Evolutionary conservation across 2,797 vertebrate genomes (phyloP).

Genomic region (Crenichthys baileyi): DNA sequence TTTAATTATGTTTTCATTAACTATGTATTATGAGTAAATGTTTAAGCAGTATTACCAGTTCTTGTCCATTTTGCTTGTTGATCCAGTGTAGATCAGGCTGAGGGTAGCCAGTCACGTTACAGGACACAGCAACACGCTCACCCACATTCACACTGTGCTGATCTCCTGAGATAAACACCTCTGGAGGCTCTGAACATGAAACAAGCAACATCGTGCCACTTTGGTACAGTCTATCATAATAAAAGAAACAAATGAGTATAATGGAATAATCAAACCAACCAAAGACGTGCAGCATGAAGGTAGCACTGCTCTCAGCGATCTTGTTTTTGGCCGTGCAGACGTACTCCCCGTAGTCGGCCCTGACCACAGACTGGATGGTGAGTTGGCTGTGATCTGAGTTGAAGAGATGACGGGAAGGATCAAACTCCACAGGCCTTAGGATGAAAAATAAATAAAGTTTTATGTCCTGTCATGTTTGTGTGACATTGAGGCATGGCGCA

Average conservation of each 20-base stretch:
- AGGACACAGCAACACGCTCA: slow-evolving; percentile 65
- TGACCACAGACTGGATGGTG: slow-evolving; percentile 69
- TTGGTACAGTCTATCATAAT: too few species aligned
- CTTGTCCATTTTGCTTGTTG: slow-evolving; percentile 70
- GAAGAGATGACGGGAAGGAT: slow-evolving; percentile 70
- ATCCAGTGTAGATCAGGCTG: slow-evolving; percentile 76
- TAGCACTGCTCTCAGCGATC: slow-evolving; percentile 64
- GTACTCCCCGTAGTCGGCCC: slow-evolving; percentile 75
- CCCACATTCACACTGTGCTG: slow-evolving; percentile 46
- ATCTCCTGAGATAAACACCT: slow-evolving; percentile 65
- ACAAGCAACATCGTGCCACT: not conserved
- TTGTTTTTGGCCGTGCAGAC: slow-evolving; percentile 78
- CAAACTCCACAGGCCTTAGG: slow-evolving; percentile 61
- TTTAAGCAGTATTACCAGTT: slow-evolving; percentile 48
- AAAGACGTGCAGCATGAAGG: slow-evolving; percentile 71
- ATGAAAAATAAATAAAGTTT: slow-evolving; percentile 1
- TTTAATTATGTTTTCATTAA: too few species aligned
- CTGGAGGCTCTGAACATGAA: slow-evolving; percentile 72
- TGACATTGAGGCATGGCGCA: not conserved
- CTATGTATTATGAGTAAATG: not conserved
- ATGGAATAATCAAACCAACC: slow-evolving; percentile 62
- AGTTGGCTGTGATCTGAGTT: slow-evolving; percentile 81
- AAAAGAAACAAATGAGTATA: not conserved
- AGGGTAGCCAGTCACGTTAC: slow-evolving; percentile 80
- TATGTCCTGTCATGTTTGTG: not conserved